These are phyloP conservation scores for Meloidogyne chitwoodi DNA, from an alignment of 1,140 invertebrate species.

Conservation along the genomic window DNA sequence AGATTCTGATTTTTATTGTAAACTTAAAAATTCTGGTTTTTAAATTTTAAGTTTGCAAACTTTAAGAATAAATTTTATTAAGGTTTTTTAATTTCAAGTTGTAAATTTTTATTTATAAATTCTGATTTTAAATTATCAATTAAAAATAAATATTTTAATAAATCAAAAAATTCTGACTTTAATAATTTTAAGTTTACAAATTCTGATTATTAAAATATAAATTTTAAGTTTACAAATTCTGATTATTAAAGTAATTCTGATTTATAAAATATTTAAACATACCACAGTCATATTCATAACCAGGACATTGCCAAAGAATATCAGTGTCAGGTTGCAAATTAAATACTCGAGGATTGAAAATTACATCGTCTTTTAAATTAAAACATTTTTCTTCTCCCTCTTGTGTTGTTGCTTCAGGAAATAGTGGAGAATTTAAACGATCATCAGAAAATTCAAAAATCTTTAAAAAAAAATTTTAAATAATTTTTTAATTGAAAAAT, in stretches of 20 bases:
- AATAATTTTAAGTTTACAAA: too few relatives aligned
- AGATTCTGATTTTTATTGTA: too few relatives aligned
- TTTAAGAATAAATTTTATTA: too few relatives aligned
- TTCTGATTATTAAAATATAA: background rate
- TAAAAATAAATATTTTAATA: too few relatives aligned
- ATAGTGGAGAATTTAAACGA: constrained; percentile 29
- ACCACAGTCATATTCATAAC: constrained; percentile 54
- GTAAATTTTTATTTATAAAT: too few relatives aligned
- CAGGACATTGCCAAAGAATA: constrained; percentile 56
- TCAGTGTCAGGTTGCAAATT: constrained; percentile 49
- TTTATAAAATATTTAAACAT: constrained; percentile 13
- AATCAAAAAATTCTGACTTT: too few relatives aligned
- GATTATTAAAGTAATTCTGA: background rate
- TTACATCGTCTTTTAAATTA: constrained; percentile 27
- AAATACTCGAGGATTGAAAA: constrained; percentile 45
- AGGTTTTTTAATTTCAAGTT: too few relatives aligned
- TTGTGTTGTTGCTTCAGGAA: constrained; percentile 13
- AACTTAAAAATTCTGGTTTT: too few relatives aligned
- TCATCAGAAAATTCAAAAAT: constrained; percentile 28
- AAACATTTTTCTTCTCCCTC: background rate
- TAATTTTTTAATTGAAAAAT: background rate
- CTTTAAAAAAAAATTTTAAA: constrained; percentile 20
- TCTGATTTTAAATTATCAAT: too few relatives aligned
- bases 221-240: background rate
- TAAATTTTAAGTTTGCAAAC: too few relatives aligned